Conservation (phyloP, 2,888 invertebrate genomes). For the Drosophila recens region DNA sequence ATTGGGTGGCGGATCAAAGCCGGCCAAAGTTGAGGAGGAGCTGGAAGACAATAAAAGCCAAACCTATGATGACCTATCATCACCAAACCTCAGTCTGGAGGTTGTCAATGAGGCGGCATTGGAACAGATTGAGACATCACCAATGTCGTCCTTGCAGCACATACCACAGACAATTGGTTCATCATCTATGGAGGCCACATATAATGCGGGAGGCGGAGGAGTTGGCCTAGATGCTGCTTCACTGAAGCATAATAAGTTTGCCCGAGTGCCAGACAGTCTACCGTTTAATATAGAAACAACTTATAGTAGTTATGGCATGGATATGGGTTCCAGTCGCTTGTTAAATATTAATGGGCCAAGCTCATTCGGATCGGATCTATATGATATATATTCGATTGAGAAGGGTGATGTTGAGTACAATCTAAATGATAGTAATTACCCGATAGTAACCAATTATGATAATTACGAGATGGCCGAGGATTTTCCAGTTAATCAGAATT, state of each 20-base stretch:
- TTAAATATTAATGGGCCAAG: slow-evolving; percentile 73
- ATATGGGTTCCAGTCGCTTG: slow-evolving; percentile 62
- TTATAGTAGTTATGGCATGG: slow-evolving; percentile 46
- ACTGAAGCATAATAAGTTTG: slow-evolving; percentile 46
- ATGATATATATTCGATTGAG: slow-evolving; percentile 77
- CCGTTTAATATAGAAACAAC: slow-evolving; percentile 45
- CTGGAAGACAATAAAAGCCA: slow-evolving; percentile 81
- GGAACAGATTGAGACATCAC: slow-evolving; percentile 57
- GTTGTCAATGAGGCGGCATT: slow-evolving; percentile 83
- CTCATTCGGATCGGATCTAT: slow-evolving; percentile 82
- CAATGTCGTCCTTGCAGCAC: slow-evolving; percentile 56
- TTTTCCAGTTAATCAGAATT: slow-evolving; percentile 84
- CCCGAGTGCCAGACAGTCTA: slow-evolving; percentile 47
- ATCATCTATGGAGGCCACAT: slow-evolving; percentile 24
- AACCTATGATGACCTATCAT: slow-evolving; percentile 82
- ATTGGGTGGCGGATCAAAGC: slow-evolving; percentile 79
- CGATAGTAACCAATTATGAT: slow-evolving; percentile 83
- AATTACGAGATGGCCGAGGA: slow-evolving; percentile 85
- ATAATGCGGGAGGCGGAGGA: slow-evolving; percentile 18
- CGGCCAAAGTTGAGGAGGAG: slow-evolving; percentile 81
- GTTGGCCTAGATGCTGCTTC: slow-evolving; percentile 26
- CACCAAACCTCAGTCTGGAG: slow-evolving; percentile 84
- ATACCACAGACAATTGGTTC: slow-evolving; percentile 26
- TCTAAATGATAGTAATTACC: slow-evolving; percentile 83
- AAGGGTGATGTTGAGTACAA: slow-evolving; percentile 74